These are phyloP conservation scores for Eristalinus sepulchralis DNA, from an alignment of 2,888 invertebrate genomes.

Conservation along the genomic window DNA sequence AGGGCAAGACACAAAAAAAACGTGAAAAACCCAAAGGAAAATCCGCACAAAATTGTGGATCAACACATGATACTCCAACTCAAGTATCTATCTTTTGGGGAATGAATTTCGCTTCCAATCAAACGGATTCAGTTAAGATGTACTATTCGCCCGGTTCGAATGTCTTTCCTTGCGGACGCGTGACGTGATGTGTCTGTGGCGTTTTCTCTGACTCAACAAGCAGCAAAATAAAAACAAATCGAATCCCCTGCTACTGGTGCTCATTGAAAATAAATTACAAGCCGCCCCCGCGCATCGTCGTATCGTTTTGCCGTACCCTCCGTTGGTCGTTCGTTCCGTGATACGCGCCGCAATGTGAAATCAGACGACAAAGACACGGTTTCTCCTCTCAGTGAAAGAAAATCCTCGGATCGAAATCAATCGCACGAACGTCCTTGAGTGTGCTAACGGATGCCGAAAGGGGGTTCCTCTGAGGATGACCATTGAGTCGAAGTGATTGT, in stretches of 20 bases:
- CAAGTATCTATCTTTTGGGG: conserved; percentile 69
- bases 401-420: neutral
- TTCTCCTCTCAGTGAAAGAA: neutral
- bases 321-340: neutral
- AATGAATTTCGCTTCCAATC: conserved; percentile 69
- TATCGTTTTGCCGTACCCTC: neutral
- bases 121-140: conserved; percentile 78
- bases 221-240: conserved; percentile 17
- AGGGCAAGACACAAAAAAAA: conserved; percentile 33
- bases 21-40: conserved; percentile 46
- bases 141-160: conserved; percentile 79
- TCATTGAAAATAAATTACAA: neutral
- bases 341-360: neutral
- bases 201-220: conserved; percentile 36
- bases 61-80: conserved; percentile 70
- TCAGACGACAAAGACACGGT: neutral
- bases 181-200: conserved; percentile 1
- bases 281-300: neutral
- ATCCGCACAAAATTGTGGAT: conserved; percentile 60
- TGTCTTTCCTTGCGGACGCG: conserved; percentile 76
- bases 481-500: neutral
- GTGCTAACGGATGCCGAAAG: neutral
- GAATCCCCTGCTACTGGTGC: neutral
- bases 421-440: neutral
- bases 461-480: neutral